phyloP scores from a whole-genome alignment of 2,888 invertebrate species.

The Drosophila hamatofila region DNA sequence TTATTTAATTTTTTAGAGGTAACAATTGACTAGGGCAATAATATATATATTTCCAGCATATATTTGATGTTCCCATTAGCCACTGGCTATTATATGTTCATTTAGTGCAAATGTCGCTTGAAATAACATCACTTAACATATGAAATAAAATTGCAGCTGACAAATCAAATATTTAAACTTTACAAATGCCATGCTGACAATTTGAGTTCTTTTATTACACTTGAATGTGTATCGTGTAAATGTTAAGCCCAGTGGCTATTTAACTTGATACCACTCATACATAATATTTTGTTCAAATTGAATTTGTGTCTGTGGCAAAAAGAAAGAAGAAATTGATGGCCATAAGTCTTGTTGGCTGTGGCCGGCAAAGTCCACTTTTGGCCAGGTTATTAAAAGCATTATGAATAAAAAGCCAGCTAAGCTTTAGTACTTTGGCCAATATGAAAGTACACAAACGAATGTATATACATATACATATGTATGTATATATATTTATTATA shows the following conservation, averaged over 20 bases:
- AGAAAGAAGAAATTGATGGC: neutral
- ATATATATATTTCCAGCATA: too few species aligned
- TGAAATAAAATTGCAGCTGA: neutral
- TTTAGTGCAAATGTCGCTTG: neutral
- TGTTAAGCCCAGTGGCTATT: slow-evolving; percentile 1
- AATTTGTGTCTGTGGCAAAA: slow-evolving; percentile 6
- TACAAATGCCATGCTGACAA: neutral
- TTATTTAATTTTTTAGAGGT: too few species aligned
- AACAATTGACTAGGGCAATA: too few species aligned
- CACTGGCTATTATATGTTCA: too few species aligned
- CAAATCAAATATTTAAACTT: neutral
- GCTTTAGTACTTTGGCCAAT: slow-evolving; percentile 20
- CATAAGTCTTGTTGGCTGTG: neutral
- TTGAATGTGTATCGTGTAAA: neutral
- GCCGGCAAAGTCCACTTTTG: slow-evolving; percentile 2
- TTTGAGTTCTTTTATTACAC: neutral
- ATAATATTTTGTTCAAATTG: slow-evolving; percentile 8
- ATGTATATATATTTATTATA: neutral
- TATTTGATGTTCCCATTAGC: too few species aligned
- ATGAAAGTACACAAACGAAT: slow-evolving; percentile 5
- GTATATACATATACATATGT: neutral
- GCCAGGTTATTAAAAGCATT: slow-evolving; percentile 22
- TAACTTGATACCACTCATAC: neutral
- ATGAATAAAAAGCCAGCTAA: slow-evolving; percentile 24
- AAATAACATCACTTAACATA: neutral